These are phyloP conservation scores for Drosophila biarmipes DNA, from an alignment of 1,140 invertebrate species.

Conservation along the genomic window DNA sequence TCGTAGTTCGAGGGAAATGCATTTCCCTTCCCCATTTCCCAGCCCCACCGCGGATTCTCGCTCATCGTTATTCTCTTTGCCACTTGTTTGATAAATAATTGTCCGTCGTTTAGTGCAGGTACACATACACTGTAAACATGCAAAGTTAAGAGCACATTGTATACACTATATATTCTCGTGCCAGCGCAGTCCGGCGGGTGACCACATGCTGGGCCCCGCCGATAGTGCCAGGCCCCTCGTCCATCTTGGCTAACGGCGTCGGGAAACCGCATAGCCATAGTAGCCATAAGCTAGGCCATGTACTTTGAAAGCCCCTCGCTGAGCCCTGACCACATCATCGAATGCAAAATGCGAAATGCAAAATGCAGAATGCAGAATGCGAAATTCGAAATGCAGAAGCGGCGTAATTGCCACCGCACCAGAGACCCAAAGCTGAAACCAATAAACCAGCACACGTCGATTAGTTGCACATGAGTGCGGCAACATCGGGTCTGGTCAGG, in stretches of 20 bases:
- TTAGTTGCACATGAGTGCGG: constrained; percentile 75
- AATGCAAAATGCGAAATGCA: constrained; percentile 41
- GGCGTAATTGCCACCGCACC: constrained; percentile 67
- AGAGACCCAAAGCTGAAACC: constrained; percentile 56
- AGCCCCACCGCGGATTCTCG: neutral
- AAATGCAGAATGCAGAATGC: constrained; percentile 35
- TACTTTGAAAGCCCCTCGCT: constrained; percentile 23
- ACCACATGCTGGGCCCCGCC: constrained; percentile 64
- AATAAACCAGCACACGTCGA: constrained; percentile 75
- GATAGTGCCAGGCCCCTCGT: constrained; percentile 8
- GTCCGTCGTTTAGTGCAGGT: constrained; percentile 52
- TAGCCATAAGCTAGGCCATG: constrained; percentile 42
- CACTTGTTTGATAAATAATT: constrained; percentile 74
- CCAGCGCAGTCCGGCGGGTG: constrained; percentile 3
- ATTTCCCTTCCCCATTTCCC: neutral
- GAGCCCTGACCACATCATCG: constrained; percentile 72
- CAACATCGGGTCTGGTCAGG: constrained; percentile 16
- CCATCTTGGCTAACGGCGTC: constrained; percentile 52
- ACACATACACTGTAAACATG: constrained; percentile 57
- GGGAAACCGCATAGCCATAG: constrained; percentile 49
- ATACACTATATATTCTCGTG: constrained; percentile 37
- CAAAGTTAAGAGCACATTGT: constrained; percentile 58
- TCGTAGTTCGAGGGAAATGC: constrained; percentile 11
- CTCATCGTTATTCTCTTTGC: constrained; percentile 41
- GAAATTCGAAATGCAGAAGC: constrained; percentile 67